Percentiles rank a stretch among this genome's conserved stretches.
Conservation (phyloP, 1,140 invertebrate genomes). For the Drosophila subobscura region DNA sequence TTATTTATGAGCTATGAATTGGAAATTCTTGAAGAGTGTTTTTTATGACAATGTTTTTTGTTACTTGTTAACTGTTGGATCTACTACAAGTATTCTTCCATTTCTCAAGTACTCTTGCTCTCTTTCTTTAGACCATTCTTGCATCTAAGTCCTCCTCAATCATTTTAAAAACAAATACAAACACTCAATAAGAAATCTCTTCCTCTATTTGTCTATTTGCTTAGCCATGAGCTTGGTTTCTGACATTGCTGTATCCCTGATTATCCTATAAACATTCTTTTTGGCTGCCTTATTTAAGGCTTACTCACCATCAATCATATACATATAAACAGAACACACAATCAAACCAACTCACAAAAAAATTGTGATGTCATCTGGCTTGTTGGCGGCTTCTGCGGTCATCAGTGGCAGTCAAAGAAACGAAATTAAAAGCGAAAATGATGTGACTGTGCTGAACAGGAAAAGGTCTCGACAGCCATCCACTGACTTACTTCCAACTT, state of each 20-base stretch:
- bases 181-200: too few relatives aligned
- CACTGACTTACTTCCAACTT: too few relatives aligned
- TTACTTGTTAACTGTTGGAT: too few relatives aligned
- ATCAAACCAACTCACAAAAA: conserved; percentile 51
- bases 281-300: conserved; percentile 8
- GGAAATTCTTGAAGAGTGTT: too few relatives aligned
- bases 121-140: too few relatives aligned
- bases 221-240: too few relatives aligned
- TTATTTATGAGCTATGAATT: too few relatives aligned
- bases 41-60: too few relatives aligned
- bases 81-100: background rate
- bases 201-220: too few relatives aligned
- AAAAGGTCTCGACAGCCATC: background rate
- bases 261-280: background rate
- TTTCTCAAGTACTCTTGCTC: too few relatives aligned
- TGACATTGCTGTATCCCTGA: background rate
- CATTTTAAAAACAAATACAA: too few relatives aligned
- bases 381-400: conserved; percentile 41
- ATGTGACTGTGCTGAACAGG: conserved; percentile 50
- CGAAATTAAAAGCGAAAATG: conserved; percentile 62
- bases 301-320: conserved; percentile 47
- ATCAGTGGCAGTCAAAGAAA: conserved; percentile 28
- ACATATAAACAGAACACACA: conserved; percentile 17
- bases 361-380: conserved; percentile 71
- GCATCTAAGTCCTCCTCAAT: too few relatives aligned